A percentile compares a stretch with the other conserved stretches of the same genome.
Conservation (phyloP, 2,888 invertebrate species). For the Marasmarcha lunaedactyla region DNA sequence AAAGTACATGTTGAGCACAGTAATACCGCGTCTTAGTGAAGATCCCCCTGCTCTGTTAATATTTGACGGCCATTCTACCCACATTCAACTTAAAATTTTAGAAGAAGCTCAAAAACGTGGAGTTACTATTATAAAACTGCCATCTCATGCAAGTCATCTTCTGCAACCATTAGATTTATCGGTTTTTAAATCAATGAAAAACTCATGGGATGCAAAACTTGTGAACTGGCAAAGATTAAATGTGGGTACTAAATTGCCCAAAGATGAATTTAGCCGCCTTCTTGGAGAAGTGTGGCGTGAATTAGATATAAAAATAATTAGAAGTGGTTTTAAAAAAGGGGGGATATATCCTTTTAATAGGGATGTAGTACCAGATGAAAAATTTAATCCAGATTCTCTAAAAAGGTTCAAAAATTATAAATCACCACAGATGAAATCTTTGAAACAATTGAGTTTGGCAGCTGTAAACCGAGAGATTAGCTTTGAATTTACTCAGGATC, state of each 20-base stretch:
- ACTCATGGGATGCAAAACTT: constrained; percentile 14
- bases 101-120: constrained; percentile 9
- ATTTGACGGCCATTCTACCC: constrained; percentile 13
- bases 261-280: constrained; percentile 8
- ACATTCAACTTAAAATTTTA: constrained; percentile 6
- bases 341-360: neutral
- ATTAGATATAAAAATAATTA: constrained; percentile 5
- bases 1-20: constrained; percentile 20
- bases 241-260: constrained; percentile 2
- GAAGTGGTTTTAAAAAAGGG: constrained; percentile 3
- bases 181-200: constrained; percentile 19
- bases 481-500: no score
- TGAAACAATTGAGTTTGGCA: no score
- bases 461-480: no score
- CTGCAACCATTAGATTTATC: constrained; percentile 21
- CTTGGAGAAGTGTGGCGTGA: constrained; percentile 2
- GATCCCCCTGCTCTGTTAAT: constrained; percentile 12
- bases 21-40: constrained; percentile 12
- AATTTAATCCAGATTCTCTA: neutral
- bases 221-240: constrained; percentile 10
- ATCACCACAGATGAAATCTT: constrained; percentile 2
- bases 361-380: neutral
- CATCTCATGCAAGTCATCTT: constrained; percentile 19
- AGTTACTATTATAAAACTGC: constrained; percentile 19
- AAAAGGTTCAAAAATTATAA: constrained; percentile 3